phyloP scores from a whole-genome alignment of 2,797 vertebrate genomes.

The Macrochelys suwanniensis region DNA sequence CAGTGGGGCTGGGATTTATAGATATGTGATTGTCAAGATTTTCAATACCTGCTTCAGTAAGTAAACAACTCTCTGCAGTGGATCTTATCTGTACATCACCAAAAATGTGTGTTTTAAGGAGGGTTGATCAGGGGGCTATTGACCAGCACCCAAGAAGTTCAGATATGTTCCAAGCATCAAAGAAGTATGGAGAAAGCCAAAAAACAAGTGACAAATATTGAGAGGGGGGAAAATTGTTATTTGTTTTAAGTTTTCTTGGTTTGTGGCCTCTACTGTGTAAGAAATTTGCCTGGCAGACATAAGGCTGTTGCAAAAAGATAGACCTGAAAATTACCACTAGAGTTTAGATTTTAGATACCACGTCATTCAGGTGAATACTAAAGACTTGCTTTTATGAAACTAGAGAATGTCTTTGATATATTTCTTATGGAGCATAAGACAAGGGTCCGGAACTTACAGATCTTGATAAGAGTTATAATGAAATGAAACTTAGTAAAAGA shows the following conservation, averaged over 20 bases:
- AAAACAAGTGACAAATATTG: not conserved
- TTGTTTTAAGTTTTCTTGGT: not conserved
- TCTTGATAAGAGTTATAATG: constrained; percentile 15
- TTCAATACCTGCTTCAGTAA: not conserved
- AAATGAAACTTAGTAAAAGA: constrained; percentile 13
- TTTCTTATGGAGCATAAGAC: not conserved
- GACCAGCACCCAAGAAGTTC: rapidly evolving
- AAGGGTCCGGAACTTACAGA: not conserved
- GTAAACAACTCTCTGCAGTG: not conserved
- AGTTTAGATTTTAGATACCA: not conserved
- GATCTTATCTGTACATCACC: not conserved
- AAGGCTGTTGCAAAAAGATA: not conserved
- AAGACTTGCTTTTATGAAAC: not conserved
- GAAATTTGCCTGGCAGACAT: not conserved
- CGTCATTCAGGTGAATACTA: not conserved
- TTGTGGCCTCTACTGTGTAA: not conserved
- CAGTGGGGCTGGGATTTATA: not conserved
- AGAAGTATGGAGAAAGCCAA: not conserved
- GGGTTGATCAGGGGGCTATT: not conserved
- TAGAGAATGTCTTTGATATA: not conserved
- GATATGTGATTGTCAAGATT: not conserved
- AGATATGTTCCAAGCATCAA: not conserved
- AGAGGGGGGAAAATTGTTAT: not conserved
- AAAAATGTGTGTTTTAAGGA: not conserved
- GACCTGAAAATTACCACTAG: rapidly evolving